Evolutionary conservation across 2,888 invertebrate genomes (phyloP).

Genomic region (Leptinotarsa peninsularis): DNA sequence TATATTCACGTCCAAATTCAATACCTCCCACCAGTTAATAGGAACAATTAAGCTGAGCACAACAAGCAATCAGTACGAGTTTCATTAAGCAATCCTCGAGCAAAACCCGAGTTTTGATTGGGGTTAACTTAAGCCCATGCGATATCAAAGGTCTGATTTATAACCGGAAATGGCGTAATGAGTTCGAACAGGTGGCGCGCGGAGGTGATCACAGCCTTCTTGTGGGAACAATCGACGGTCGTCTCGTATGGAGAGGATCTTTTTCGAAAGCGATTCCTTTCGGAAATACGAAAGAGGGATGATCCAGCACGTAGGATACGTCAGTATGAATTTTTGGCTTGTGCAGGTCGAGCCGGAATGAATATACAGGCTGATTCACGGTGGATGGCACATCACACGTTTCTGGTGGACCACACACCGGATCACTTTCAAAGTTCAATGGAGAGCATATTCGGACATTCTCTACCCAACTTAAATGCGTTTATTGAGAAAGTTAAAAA

Average conservation of each 20-base stretch:
- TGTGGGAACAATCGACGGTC: constrained; percentile 26
- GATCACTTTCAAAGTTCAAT: too few relatives aligned
- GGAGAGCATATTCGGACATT: too few relatives aligned
- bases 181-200: constrained; percentile 64
- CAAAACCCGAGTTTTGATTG: constrained; percentile 25
- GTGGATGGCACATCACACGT: too few relatives aligned
- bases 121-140: constrained; percentile 36
- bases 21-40: constrained; percentile 17
- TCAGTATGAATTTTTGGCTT: too few relatives aligned
- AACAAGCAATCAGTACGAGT: constrained; percentile 23
- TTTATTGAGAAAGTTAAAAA: too few relatives aligned
- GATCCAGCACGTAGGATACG: too few relatives aligned
- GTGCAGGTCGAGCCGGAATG: too few relatives aligned
- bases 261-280: constrained; percentile 11
- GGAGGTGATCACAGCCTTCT: constrained; percentile 33
- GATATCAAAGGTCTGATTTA: constrained; percentile 58
- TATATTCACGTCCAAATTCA: constrained; percentile 7
- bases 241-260: constrained; percentile 4
- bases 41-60: constrained; percentile 21
- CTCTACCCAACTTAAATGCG: too few relatives aligned
- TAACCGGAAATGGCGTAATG: constrained; percentile 65
- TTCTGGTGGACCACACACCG: too few relatives aligned
- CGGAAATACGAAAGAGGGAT: neutral
- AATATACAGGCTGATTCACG: too few relatives aligned
- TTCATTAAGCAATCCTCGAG: constrained; percentile 19